phyloP scores from a whole-genome alignment of 2,797 vertebrate species.

The Typhlichthys eigenmanni region DNA sequence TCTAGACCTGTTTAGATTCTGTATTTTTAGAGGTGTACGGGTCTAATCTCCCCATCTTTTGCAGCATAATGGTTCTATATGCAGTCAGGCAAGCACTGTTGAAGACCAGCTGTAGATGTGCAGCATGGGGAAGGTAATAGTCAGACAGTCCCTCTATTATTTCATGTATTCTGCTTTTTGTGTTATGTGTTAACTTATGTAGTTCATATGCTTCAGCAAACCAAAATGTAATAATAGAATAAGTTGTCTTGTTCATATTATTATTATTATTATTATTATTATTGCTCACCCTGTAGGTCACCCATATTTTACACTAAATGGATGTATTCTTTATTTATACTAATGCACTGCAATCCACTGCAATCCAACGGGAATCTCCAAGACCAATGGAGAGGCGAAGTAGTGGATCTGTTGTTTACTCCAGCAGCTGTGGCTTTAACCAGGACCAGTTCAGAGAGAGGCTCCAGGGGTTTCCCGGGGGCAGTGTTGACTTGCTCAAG shows the following conservation, averaged over 20 bases:
- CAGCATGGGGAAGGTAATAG: constrained; percentile 51
- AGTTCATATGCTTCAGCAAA: neutral
- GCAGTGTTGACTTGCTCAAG: constrained; percentile 85
- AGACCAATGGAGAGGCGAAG: constrained; percentile 66
- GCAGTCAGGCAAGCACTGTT: constrained; percentile 44
- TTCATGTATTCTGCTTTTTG: too few relatives aligned
- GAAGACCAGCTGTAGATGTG: constrained; percentile 32
- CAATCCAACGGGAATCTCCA: constrained; percentile 4
- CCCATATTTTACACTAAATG: too few relatives aligned
- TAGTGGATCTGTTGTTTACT: constrained; percentile 74
- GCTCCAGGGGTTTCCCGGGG: constrained; percentile 84
- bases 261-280: neutral
- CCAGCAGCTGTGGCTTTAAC: constrained; percentile 70
- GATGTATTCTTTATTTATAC: neutral
- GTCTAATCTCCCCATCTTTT: neutral
- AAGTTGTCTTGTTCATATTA: neutral
- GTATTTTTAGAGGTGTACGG: too few relatives aligned
- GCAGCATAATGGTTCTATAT: constrained; percentile 66
- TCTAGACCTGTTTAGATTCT: neutral
- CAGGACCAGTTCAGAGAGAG: constrained; percentile 80
- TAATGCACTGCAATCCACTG: neutral
- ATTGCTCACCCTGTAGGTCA: too few relatives aligned
- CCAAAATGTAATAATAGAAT: too few relatives aligned
- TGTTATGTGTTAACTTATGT: too few relatives aligned
- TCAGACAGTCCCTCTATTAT: neutral